phyloP scores from a whole-genome alignment of 2,888 invertebrate genomes.

The Drosophila colorata region DNA sequence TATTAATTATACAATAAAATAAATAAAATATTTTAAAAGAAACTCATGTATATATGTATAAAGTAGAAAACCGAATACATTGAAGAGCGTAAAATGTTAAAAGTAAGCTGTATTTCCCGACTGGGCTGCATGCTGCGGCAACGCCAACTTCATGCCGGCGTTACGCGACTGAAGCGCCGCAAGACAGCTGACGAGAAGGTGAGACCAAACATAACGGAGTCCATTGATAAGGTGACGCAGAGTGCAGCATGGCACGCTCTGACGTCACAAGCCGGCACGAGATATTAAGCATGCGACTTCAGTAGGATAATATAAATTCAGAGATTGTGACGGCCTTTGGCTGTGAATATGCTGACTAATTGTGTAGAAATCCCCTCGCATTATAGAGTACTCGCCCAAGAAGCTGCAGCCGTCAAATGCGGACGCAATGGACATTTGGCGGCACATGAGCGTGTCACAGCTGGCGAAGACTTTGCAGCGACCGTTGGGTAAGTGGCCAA shows the following conservation, averaged over 20 bases:
- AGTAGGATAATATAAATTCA: background rate
- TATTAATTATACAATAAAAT: conserved; percentile 55
- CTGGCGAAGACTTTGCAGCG: conserved; percentile 89
- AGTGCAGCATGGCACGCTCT: background rate
- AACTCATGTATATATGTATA: conserved; percentile 14
- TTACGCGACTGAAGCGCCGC: conserved; percentile 87
- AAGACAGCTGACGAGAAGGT: conserved; percentile 89
- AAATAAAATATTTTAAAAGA: conserved; percentile 13
- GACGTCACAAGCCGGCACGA: conserved; percentile 21
- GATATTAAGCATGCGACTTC: background rate
- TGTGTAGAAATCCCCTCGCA: conserved; percentile 86
- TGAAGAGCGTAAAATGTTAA: conserved; percentile 42
- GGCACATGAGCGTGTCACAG: conserved; percentile 92
- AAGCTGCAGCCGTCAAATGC: conserved; percentile 67
- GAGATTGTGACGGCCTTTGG: background rate
- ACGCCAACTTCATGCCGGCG: conserved; percentile 61
- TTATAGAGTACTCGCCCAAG: conserved; percentile 87
- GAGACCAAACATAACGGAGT: conserved; percentile 34
- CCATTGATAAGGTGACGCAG: conserved; percentile 12
- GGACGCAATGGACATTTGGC: conserved; percentile 88
- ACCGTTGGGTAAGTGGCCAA: conserved; percentile 87
- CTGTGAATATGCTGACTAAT: conserved; percentile 63
- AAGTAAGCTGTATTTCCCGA: conserved; percentile 29
- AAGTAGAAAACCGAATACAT: background rate
- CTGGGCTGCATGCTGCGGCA: conserved; percentile 22